Base-by-base conservation (phyloP, 2,797 vertebrate species). In the Cossypha dichroa region DNA sequence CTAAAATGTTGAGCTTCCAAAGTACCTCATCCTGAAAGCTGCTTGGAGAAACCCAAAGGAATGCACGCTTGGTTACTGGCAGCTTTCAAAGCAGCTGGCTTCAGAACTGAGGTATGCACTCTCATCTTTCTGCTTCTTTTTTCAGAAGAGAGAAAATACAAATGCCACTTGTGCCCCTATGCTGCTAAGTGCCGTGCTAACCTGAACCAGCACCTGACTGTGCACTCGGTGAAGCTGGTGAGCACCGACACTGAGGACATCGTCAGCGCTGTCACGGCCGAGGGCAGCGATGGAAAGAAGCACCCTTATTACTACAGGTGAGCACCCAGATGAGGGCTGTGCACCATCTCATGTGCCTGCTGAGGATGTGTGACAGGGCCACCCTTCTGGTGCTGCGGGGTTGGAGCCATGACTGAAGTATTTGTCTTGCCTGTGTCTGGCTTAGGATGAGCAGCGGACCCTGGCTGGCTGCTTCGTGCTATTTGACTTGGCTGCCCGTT, bases 141-240 rank as follows among this genome's bases (percentile, higher is more conserved):
- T 77, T 98, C 98, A 99, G 99, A 99, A 90, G 99, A 99, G 98
- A 98, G 99, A 98, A 99, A 99, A 97, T 99, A 99, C 98, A 99
- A 99, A 98, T 99, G 99, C 98, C 99, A 99, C 98, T 98, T 99
- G 98, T 99, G 99, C 99, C 99, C 99, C 93, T 99, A 99, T 41
- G 99, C 99, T 97, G 99, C 99, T 97, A 99, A 99, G 98, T 99
- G 99, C 98, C 98, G 99, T 95, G 99, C 99, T 88, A 99, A 99
- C 97, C 98, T 99, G 97, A 99, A 99, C 98, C 99, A 99, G 98
- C 99, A 99, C 98, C 98, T 99, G 98, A 99, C 99, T 20, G 99
- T 99, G 97, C 99, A 99, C 97, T 99, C 99, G 9, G 99, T 99
- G 98, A 99, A 99, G 98, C 98, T 99, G 98, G 99, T 99, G 98